Evolutionary conservation across 2,888 invertebrate species (phyloP).

Genomic region (Orthonychiurus folsomi): DNA sequence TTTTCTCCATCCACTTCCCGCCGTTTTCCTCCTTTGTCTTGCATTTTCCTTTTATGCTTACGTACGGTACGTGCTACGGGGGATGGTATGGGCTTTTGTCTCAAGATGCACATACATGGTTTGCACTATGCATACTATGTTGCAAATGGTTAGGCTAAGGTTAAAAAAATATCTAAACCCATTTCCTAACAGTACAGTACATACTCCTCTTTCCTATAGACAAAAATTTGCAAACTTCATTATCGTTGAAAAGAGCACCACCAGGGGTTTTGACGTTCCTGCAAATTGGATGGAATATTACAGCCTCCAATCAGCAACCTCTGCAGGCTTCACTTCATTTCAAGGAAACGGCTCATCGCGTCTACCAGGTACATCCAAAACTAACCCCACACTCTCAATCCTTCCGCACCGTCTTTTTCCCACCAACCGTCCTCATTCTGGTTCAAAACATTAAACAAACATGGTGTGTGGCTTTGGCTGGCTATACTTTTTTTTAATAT

Average conservation of each 20-base stretch:
- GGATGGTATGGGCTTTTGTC: not conserved
- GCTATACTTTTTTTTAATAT: no score
- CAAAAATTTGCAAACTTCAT: constrained; percentile 36
- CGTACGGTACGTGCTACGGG: not conserved
- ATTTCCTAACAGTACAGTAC: constrained; percentile 11
- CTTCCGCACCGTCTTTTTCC: no score
- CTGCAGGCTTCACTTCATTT: constrained; percentile 27
- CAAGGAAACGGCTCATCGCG: constrained; percentile 33
- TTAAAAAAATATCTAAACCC: constrained; percentile 23
- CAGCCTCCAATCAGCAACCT: constrained; percentile 28
- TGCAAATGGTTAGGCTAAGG: constrained; percentile 19
- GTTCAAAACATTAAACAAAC: no score
- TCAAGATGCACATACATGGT: no score
- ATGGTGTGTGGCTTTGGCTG: no score
- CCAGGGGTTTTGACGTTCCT: constrained; percentile 38
- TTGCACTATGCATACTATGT: not conserved
- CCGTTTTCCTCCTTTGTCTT: not conserved
- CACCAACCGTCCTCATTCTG: no score
- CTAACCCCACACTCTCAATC: not conserved
- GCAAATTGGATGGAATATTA: constrained; percentile 36
- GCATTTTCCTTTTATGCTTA: constrained; percentile 11
- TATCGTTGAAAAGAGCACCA: constrained; percentile 37
- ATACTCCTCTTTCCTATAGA: constrained; percentile 23
- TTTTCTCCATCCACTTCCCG: not conserved
- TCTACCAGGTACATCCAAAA: constrained; percentile 31